These are phyloP conservation scores for Lacerta viridis DNA, from an alignment of 2,797 vertebrate species.

Conservation along the genomic window DNA sequence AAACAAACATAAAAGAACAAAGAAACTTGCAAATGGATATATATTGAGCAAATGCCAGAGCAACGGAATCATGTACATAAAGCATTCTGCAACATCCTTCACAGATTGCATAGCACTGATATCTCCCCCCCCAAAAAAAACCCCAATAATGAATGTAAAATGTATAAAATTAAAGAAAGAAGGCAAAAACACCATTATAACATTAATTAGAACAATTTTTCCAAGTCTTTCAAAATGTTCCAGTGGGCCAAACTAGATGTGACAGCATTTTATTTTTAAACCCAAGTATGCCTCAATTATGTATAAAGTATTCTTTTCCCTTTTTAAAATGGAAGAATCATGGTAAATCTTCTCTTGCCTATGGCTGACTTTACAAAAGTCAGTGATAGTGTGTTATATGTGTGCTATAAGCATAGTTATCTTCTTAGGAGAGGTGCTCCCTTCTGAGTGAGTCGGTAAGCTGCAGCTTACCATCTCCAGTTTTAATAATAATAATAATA, in stretches of 20 bases:
- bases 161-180: neutral
- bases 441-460: neutral
- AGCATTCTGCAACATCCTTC: neutral
- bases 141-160: neutral
- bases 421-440: neutral
- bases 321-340: too few species aligned
- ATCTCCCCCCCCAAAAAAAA: too few species aligned
- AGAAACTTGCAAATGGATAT: neutral
- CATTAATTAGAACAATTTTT: too few species aligned
- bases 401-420: neutral
- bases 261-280: too few species aligned
- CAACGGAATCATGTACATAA: slow-evolving; percentile 7
- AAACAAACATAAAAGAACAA: slow-evolving; percentile 22
- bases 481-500: neutral
- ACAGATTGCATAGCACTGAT: neutral
- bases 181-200: too few species aligned
- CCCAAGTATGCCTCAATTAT: too few species aligned
- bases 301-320: too few species aligned
- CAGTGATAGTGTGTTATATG: too few species aligned
- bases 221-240: too few species aligned
- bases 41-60: slow-evolving; percentile 19
- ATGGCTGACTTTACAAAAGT: too few species aligned
- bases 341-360: too few species aligned
- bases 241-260: too few species aligned
- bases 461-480: neutral